Percentiles rank a stretch among this genome's conserved stretches.
phyloP scores from a whole-genome alignment of 1,140 invertebrate species.

The Macrostomum lignano region DNA sequence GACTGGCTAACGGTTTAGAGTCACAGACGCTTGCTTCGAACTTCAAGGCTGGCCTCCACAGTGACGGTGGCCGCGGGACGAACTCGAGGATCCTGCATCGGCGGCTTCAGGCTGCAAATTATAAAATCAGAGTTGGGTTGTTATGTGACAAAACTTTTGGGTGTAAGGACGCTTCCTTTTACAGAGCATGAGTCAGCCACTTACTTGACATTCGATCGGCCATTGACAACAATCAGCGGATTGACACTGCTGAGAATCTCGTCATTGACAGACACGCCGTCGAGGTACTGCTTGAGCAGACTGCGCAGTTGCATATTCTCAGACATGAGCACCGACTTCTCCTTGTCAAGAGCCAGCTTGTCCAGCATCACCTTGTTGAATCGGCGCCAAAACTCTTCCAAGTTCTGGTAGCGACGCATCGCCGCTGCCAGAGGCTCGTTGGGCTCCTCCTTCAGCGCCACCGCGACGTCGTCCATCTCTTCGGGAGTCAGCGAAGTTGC shows the following conservation, averaged over 20 bases:
- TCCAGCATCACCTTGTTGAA: constrained; percentile 27
- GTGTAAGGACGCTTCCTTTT: too few relatives aligned
- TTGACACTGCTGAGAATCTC: constrained; percentile 24
- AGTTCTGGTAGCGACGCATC: constrained; percentile 18
- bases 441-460: constrained; percentile 16
- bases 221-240: constrained; percentile 24
- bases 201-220: constrained; percentile 8
- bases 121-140: too few relatives aligned
- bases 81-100: too few relatives aligned
- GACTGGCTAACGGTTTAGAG: too few relatives aligned
- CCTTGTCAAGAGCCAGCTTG: constrained; percentile 22
- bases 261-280: constrained; percentile 27
- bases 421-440: constrained; percentile 16
- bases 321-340: constrained; percentile 14
- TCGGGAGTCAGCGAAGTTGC: constrained; percentile 21
- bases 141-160: too few relatives aligned
- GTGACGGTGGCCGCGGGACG: too few relatives aligned
- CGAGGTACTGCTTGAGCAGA: constrained; percentile 27
- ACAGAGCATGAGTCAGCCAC: too few relatives aligned
- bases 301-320: constrained; percentile 24
- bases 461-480: constrained; percentile 20
- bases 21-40: too few relatives aligned
- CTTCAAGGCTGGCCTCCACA: too few relatives aligned
- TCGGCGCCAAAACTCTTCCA: constrained; percentile 29
- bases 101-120: too few relatives aligned